These are phyloP conservation scores for Lutjanus argentimaculatus DNA, from an alignment of 2,797 vertebrate genomes.

Conservation along the genomic window DNA sequence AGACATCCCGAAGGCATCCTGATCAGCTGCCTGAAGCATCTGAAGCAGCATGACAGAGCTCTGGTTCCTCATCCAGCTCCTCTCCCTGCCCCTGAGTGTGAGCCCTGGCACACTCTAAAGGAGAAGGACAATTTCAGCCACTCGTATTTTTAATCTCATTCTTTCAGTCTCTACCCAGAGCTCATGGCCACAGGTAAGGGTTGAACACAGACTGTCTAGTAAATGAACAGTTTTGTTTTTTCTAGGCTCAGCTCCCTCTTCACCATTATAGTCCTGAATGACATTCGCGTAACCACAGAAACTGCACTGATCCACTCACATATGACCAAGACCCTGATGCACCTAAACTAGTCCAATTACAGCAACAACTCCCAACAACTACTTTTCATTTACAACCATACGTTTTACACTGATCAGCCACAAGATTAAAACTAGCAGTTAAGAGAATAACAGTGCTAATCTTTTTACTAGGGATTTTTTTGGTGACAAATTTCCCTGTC, in stretches of 20 bases:
- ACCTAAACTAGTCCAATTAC: background rate
- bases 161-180: background rate
- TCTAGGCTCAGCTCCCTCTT: background rate
- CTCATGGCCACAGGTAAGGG: slow-evolving; percentile 6
- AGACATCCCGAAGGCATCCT: background rate
- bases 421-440: no score
- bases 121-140: background rate
- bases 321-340: background rate
- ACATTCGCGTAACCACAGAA: background rate
- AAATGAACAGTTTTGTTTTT: slow-evolving; percentile 29
- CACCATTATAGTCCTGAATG: background rate
- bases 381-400: background rate
- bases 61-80: background rate
- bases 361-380: background rate
- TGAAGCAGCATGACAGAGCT: slow-evolving; percentile 12
- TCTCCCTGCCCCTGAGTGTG: background rate
- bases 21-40: slow-evolving; percentile 22
- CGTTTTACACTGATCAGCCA: no score
- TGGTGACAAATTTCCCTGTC: no score
- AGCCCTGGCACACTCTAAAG: background rate
- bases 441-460: no score
- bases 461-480: no score
- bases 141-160: background rate
- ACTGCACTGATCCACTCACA: background rate
- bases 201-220: background rate